Evolutionary conservation across 35 echinoderm and acorn worm genomes (phyloP), one percentile per base, ranked within the genome.

Genomic region (Heliocidaris erythrogramma): DNA sequence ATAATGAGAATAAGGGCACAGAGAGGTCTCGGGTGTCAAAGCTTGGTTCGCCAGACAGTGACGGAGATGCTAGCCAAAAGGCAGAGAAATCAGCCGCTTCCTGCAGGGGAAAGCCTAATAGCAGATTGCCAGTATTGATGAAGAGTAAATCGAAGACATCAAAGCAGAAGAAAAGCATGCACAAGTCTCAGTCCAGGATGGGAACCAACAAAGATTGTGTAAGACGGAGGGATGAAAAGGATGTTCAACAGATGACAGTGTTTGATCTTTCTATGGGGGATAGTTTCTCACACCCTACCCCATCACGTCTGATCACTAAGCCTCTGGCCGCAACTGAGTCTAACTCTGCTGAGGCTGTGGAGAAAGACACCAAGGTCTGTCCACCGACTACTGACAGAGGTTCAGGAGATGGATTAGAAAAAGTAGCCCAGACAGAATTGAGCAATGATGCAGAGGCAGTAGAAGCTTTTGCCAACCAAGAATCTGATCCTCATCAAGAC

Each of bases 241-340:
- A 89, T 42, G 49, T 92, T 13, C n/a, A 32, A 52, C 91, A 92
- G 47, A 92, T 92, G 91, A 50, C 91, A 10, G 50, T 92, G 0
- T 92, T 92, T 50, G 91, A 92, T 92, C 49, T 92, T 32, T 92
- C 91, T 30, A 30, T 92, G 13, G 91, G 91, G 29, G 91, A 92
- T 48, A 92, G 91, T 29, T 92, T 92, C 30, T 92, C 91, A 30
- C 91, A 92, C 29, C 91, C 48, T 17, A 92, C 91, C 30, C 91
- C 91, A 30, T 52, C 47, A 12, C 49, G 91, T 48, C 14, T 56
- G 17, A 21, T 50, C 91, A 1, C 14, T 24, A 89, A 42, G 24
- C 87, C 87, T 16, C 2, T 0, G 31, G 0, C 87, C 10, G 4
- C 31, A 48, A 89, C 87, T 30, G 14, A 47, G 87, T 24, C 87